Evolutionary conservation across 2,888 invertebrate species (phyloP).

Genomic region (Dasysyrphus albostriatus): DNA sequence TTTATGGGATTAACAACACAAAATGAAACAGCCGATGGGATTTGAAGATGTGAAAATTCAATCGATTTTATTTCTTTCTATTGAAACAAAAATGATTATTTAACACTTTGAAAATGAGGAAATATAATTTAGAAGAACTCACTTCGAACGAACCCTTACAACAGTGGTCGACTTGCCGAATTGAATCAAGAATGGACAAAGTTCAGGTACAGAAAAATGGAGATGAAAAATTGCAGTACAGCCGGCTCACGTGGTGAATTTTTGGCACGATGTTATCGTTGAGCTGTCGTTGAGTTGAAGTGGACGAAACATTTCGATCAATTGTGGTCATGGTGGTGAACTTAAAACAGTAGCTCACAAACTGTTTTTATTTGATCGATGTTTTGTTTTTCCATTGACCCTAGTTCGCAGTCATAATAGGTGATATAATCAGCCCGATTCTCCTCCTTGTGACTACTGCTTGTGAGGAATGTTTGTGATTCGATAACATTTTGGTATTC

Average conservation of each 20-base stretch:
- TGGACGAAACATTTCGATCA: constrained; percentile 56
- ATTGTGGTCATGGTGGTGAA: constrained; percentile 29
- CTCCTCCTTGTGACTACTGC: too few species aligned
- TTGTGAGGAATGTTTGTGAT: too few species aligned
- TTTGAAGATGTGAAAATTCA: constrained; percentile 42
- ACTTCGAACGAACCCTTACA: constrained; percentile 84
- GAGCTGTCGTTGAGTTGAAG: constrained; percentile 46
- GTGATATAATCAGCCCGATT: too few species aligned
- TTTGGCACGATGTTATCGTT: neutral
- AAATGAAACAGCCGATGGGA: constrained; percentile 54
- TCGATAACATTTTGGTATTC: too few species aligned
- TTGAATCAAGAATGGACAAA: constrained; percentile 79
- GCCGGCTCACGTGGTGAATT: constrained; percentile 74
- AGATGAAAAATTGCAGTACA: constrained; percentile 77
- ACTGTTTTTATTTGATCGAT: constrained; percentile 26
- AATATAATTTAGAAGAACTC: constrained; percentile 77
- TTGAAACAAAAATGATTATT: constrained; percentile 64
- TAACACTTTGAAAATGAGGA: constrained; percentile 59
- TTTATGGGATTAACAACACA: constrained; percentile 56
- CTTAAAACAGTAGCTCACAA: neutral
- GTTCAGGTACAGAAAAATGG: constrained; percentile 76
- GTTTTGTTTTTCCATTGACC: neutral
- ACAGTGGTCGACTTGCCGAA: constrained; percentile 81
- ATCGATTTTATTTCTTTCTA: constrained; percentile 62
- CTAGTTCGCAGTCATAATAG: too few species aligned